phyloP scores from a whole-genome alignment of 2,113 vertebrate genomes.

The Callocephalon fimbriatum region DNA sequence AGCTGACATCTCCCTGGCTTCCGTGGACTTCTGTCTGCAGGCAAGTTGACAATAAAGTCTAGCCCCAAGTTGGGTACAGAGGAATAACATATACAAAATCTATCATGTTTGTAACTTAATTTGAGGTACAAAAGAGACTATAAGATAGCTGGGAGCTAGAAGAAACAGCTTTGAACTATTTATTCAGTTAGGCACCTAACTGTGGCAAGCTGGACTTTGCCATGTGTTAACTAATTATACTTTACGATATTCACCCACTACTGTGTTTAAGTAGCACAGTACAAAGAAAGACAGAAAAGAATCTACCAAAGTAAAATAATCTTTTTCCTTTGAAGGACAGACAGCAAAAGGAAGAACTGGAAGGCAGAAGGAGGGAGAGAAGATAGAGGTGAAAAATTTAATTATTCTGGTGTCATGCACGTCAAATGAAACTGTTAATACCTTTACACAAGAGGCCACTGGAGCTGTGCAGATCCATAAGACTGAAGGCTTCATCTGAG shows the following conservation, averaged over 20 bases:
- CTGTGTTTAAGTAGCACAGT: not conserved
- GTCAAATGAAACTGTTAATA: not conserved
- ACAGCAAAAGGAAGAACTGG: not conserved
- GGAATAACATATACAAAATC: not conserved
- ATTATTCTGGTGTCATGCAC: not conserved
- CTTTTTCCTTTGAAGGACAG: not conserved
- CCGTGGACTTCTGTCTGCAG: not conserved
- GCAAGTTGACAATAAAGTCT: not conserved
- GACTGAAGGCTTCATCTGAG: not conserved
- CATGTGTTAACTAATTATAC: not conserved
- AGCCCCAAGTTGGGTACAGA: not conserved
- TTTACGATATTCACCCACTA: not conserved
- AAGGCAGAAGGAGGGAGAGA: rapidly evolving
- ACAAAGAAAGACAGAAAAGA: not conserved
- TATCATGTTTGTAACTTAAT: not conserved
- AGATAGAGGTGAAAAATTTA: not conserved
- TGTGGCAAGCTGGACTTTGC: not conserved
- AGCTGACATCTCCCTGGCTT: not conserved
- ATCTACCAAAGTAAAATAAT: not conserved
- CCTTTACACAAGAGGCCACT: not conserved
- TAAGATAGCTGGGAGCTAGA: not conserved
- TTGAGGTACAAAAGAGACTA: not conserved
- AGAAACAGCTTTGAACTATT: not conserved
- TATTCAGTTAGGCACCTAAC: not conserved
- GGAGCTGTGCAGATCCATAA: not conserved